Conservation (phyloP, 2,888 invertebrate genomes). For the Pristionchus fissidentatus region DNA sequence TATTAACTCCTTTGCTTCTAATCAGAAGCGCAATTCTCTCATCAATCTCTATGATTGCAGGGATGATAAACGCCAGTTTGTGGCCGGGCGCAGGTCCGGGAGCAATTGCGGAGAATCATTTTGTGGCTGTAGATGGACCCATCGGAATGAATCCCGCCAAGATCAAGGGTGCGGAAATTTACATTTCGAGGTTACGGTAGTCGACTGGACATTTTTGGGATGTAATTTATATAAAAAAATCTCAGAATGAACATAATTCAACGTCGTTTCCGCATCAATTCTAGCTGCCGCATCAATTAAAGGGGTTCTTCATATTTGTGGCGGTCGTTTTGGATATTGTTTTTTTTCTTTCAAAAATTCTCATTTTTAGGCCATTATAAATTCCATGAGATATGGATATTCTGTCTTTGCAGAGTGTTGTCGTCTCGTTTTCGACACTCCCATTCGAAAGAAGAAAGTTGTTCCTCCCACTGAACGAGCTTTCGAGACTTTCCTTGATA, state of each 20-base stretch:
- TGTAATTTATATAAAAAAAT: not conserved
- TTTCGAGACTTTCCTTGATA: conserved; percentile 11
- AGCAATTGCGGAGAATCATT: conserved; percentile 28
- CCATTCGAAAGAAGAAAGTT: conserved; percentile 31
- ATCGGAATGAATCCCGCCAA: not conserved
- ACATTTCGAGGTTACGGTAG: not conserved
- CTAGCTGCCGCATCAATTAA: not conserved
- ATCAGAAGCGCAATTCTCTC: not conserved
- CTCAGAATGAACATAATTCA: too few species aligned
- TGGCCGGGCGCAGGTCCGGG: conserved; percentile 46
- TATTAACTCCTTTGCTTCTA: not conserved
- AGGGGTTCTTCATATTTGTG: not conserved
- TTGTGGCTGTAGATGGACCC: conserved; percentile 35
- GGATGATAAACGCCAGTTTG: conserved; percentile 15
- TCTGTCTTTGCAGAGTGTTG: not conserved
- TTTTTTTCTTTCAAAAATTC: not conserved
- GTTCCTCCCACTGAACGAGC: conserved; percentile 16
- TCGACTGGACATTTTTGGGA: not conserved
- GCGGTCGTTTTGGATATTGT: too few species aligned
- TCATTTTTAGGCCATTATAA: not conserved
- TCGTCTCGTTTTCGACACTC: conserved; percentile 35
- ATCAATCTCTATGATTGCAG: not conserved
- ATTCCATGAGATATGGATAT: too few species aligned
- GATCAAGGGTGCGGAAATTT: conserved; percentile 18
- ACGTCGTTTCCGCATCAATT: too few species aligned